Percentiles rank a stretch among this genome's conserved stretches.
Conservation (phyloP, 2,113 vertebrate species). For the Nyctereutes procyonoides region DNA sequence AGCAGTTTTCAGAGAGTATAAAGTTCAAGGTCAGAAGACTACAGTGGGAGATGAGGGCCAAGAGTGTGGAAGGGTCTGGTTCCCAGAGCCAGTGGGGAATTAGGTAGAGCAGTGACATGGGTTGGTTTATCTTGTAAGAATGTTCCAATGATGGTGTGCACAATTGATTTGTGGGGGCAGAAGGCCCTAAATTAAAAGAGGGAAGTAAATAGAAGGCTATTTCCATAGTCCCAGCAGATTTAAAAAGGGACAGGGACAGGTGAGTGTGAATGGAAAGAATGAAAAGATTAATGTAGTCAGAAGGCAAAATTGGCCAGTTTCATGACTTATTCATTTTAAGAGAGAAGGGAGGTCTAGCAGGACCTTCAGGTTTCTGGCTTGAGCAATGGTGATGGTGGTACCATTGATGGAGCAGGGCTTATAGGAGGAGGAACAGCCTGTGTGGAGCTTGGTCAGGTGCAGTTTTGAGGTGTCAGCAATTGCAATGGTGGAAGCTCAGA, state of each 20-base stretch:
- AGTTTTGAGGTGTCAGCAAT: not conserved
- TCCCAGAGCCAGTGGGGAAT: not conserved
- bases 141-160: not conserved
- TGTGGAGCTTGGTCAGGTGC: not conserved
- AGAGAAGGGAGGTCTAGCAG: not conserved
- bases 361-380: not conserved
- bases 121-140: not conserved
- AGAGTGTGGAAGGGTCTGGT: not conserved
- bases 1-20: not conserved
- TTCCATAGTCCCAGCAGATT: not conserved
- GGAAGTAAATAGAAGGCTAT: not conserved
- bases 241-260: not conserved
- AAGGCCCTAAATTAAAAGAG: not conserved
- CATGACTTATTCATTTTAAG: not conserved
- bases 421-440: rapidly evolving
- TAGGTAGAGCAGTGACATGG: not conserved
- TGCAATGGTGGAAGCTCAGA: not conserved
- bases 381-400: not conserved
- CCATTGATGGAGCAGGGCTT: rapidly evolving
- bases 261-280: not conserved
- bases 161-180: rapidly evolving
- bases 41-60: too few species aligned
- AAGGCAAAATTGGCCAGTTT: not conserved
- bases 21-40: conserved; percentile 45
- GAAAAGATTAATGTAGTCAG: not conserved